Conservation (phyloP, 2,888 invertebrate genomes). For the Tuta absoluta region DNA sequence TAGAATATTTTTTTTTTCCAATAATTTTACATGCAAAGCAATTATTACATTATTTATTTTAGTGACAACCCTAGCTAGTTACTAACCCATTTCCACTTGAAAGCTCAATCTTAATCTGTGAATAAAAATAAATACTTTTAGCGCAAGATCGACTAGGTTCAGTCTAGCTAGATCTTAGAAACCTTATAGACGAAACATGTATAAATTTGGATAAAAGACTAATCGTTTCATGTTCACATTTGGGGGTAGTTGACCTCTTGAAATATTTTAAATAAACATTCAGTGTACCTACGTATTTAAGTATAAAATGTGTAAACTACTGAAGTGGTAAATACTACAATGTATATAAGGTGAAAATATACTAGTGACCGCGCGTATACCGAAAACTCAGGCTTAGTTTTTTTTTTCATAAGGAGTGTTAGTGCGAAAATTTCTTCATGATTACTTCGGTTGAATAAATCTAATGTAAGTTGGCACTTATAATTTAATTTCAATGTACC, state of each 20-base stretch:
- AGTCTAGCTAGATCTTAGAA: slow-evolving; percentile 16
- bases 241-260: no score
- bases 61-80: slow-evolving; percentile 1
- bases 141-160: slow-evolving; percentile 3
- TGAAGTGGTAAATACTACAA: no score
- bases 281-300: no score
- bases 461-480: background rate
- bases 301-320: no score
- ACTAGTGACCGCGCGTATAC: no score
- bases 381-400: background rate
- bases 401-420: background rate
- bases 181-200: background rate
- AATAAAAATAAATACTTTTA: slow-evolving; percentile 12
- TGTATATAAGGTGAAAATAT: no score
- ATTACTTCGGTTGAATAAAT: background rate
- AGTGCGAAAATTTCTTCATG: no score
- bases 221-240: no score
- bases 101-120: slow-evolving; percentile 10
- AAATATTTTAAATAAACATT: background rate
- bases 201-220: no score
- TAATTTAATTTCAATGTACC: background rate
- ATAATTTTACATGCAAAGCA: background rate
- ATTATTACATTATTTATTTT: background rate
- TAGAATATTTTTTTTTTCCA: background rate
- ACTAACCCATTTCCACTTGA: slow-evolving; percentile 15